Conservation (phyloP, 2,888 invertebrate species). For the Patella caerulea region DNA sequence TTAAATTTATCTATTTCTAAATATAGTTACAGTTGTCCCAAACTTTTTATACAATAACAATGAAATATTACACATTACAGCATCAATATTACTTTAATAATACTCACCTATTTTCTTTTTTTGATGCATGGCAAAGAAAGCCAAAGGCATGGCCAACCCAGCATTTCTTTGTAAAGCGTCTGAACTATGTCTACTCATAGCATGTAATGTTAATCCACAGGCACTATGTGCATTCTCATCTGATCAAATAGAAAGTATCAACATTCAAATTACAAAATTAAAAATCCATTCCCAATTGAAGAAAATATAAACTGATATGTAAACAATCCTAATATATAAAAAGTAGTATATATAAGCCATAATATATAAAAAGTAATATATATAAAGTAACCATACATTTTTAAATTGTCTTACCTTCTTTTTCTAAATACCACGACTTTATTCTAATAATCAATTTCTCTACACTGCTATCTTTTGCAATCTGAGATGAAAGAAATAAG, state of each 20-base stretch:
- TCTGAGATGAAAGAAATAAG: conserved; percentile 41
- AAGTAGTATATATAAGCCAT: too few species aligned
- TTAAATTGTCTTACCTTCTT: conserved; percentile 75
- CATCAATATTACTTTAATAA: conserved; percentile 7
- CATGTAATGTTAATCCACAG: conserved; percentile 77
- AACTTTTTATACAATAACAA: too few species aligned
- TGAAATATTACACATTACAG: not conserved
- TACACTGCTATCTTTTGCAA: conserved; percentile 83
- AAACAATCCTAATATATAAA: too few species aligned
- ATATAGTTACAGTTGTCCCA: too few species aligned
- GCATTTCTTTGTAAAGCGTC: conserved; percentile 86
- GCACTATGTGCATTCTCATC: conserved; percentile 82
- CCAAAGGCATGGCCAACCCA: conserved; percentile 83
- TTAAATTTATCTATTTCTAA: too few species aligned
- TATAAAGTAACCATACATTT: not conserved
- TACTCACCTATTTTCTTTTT: conserved; percentile 75
- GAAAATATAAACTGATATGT: too few species aligned
- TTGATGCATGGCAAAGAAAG: conserved; percentile 92
- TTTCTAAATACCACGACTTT: conserved; percentile 79
- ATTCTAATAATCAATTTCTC: conserved; percentile 79
- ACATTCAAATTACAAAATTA: too few species aligned
- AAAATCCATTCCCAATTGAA: too few species aligned
- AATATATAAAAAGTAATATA: too few species aligned
- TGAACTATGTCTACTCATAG: conserved; percentile 84
- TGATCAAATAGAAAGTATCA: conserved; percentile 53